A percentile compares a stretch with the other conserved stretches of the same genome.
These are phyloP conservation scores for Scaptomyza graminum DNA, from an alignment of 1,140 invertebrate genomes.

Conservation along the genomic window DNA sequence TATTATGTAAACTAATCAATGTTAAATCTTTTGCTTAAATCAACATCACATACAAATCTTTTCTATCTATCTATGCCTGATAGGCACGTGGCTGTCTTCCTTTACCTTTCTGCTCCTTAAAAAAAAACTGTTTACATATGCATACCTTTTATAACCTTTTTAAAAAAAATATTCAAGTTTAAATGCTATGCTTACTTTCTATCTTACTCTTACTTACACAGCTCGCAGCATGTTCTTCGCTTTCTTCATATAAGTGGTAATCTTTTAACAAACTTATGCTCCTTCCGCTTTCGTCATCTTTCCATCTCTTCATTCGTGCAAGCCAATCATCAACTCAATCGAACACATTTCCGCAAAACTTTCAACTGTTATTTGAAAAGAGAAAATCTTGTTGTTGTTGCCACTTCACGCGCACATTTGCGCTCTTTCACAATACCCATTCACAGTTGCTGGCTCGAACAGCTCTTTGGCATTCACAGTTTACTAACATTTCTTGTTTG, in stretches of 20 bases:
- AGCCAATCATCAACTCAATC: constrained; percentile 23
- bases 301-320: background rate
- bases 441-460: constrained; percentile 2
- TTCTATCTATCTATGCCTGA: background rate
- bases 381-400: background rate
- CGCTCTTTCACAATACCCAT: background rate
- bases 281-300: background rate
- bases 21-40: background rate
- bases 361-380: constrained; percentile 7
- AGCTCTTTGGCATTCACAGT: constrained; percentile 2
- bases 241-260: background rate
- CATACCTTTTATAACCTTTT: background rate
- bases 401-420: background rate
- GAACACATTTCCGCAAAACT: constrained; percentile 30
- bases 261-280: background rate
- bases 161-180: background rate
- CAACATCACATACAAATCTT: background rate
- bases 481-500: constrained; percentile 36
- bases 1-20: constrained; percentile 1
- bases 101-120: background rate
- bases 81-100: background rate
- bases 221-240: background rate
- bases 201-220: background rate
- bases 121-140: background rate
- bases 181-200: background rate